phyloP scores from a whole-genome alignment of 1,140 invertebrate species.

The Glossosoma conforme region DNA sequence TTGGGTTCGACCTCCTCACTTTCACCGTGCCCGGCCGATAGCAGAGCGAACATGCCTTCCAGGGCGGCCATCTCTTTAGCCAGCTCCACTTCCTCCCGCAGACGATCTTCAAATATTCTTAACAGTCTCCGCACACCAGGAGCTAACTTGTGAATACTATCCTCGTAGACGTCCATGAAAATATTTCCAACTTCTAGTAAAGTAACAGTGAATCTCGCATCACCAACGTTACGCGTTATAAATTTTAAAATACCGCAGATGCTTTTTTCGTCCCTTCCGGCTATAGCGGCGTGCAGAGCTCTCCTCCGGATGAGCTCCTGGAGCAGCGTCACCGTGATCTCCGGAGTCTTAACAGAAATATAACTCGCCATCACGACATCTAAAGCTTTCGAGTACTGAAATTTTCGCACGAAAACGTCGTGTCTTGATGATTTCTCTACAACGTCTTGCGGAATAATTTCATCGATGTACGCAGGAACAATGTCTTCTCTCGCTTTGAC shows the following conservation, averaged over 20 bases:
- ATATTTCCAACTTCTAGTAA: constrained; percentile 69
- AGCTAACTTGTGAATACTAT: constrained; percentile 51
- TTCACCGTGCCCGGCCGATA: constrained; percentile 55
- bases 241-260: constrained; percentile 68
- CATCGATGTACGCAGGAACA: constrained; percentile 49
- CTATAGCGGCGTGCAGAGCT: constrained; percentile 66
- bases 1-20: constrained; percentile 31
- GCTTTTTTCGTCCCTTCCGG: constrained; percentile 61
- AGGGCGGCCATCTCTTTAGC: constrained; percentile 56
- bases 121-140: constrained; percentile 57
- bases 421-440: constrained; percentile 52
- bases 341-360: constrained; percentile 61
- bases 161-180: constrained; percentile 70
- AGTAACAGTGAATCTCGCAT: constrained; percentile 65
- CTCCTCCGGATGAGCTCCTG: constrained; percentile 78
- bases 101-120: constrained; percentile 52
- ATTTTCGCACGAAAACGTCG: constrained; percentile 72
- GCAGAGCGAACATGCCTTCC: constrained; percentile 64
- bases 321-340: constrained; percentile 72
- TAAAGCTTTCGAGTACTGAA: constrained; percentile 77
- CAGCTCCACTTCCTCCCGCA: constrained; percentile 64
- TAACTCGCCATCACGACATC: constrained; percentile 62
- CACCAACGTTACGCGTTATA: constrained; percentile 69
- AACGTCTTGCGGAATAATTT: constrained; percentile 46
- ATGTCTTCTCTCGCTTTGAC: constrained; percentile 54